Conservation (phyloP, 2,797 vertebrate species). For the Peromyscus attwateri region DNA sequence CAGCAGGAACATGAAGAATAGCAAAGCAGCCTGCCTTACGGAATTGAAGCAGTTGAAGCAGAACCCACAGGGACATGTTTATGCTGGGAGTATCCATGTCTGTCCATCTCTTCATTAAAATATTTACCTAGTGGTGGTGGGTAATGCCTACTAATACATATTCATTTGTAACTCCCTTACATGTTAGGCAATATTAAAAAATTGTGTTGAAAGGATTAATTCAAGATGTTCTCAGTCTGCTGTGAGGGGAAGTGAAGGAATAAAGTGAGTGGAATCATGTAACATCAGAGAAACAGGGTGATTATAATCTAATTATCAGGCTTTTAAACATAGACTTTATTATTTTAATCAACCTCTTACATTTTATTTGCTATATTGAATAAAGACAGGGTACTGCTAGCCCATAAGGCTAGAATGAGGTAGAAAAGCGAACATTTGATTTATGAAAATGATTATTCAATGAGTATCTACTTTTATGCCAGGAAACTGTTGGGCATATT, state of each 20-base stretch:
- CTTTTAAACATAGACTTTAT: slow-evolving; percentile 46
- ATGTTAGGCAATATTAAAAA: background rate
- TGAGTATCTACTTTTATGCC: slow-evolving; percentile 15
- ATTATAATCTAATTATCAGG: background rate
- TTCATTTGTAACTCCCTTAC: slow-evolving; percentile 2
- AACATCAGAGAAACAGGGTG: slow-evolving; percentile 33
- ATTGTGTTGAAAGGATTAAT: slow-evolving; percentile 36
- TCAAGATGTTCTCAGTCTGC: slow-evolving; percentile 31
- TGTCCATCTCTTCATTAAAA: slow-evolving; percentile 33
- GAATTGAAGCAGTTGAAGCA: slow-evolving; percentile 7
- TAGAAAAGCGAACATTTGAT: slow-evolving; percentile 57
- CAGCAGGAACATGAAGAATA: background rate
- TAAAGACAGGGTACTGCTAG: slow-evolving; percentile 49
- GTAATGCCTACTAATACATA: background rate
- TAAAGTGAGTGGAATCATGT: slow-evolving; percentile 53
- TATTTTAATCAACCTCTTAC: slow-evolving; percentile 39
- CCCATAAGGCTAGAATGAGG: background rate
- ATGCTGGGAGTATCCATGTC: background rate
- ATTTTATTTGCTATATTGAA: slow-evolving; percentile 34
- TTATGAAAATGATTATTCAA: slow-evolving; percentile 46
- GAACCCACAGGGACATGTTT: background rate
- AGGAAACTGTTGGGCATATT: background rate
- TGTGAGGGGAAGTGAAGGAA: slow-evolving; percentile 53
- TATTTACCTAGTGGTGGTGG: background rate
- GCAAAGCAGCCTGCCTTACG: background rate